These are phyloP conservation scores for Trichogramma dendrolimi DNA, from an alignment of 2,888 invertebrate species.

Conservation along the genomic window DNA sequence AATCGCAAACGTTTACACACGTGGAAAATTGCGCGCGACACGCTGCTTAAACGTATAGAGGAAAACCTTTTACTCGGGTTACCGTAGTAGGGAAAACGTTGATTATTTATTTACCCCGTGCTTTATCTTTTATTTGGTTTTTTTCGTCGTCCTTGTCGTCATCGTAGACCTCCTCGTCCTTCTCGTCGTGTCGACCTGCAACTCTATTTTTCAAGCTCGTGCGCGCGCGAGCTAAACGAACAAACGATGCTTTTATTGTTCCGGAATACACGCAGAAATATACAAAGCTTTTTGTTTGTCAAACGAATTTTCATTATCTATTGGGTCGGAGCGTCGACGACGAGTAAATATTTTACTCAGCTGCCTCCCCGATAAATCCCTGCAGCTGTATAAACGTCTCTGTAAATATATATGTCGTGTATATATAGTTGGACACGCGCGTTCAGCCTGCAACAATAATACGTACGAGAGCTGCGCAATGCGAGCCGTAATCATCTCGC, in stretches of 20 bases:
- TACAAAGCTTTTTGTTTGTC: background rate
- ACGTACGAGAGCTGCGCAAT: background rate
- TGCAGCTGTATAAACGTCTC: no score
- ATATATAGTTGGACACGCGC: background rate
- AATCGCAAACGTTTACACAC: background rate
- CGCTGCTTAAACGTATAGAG: constrained; percentile 6
- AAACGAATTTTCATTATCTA: background rate
- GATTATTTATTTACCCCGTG: constrained; percentile 19
- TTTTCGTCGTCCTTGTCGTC: background rate
- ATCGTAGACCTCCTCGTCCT: no score
- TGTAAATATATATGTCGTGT: no score
- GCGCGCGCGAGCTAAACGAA: background rate
- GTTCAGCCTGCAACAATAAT: background rate
- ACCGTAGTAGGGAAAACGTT: constrained; percentile 4
- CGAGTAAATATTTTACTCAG: constrained; percentile 12
- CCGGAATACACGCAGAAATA: background rate
- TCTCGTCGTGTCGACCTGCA: no score
- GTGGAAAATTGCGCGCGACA: background rate
- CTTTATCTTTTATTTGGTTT: background rate
- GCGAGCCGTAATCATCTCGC: background rate
- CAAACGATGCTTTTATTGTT: constrained; percentile 3
- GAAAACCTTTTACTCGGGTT: constrained; percentile 8
- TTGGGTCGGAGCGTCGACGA: background rate
- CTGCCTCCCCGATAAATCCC: background rate
- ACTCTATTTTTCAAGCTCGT: background rate